phyloP scores from a whole-genome alignment of 1,140 invertebrate genomes.

The Zaprionus vittiger region DNA sequence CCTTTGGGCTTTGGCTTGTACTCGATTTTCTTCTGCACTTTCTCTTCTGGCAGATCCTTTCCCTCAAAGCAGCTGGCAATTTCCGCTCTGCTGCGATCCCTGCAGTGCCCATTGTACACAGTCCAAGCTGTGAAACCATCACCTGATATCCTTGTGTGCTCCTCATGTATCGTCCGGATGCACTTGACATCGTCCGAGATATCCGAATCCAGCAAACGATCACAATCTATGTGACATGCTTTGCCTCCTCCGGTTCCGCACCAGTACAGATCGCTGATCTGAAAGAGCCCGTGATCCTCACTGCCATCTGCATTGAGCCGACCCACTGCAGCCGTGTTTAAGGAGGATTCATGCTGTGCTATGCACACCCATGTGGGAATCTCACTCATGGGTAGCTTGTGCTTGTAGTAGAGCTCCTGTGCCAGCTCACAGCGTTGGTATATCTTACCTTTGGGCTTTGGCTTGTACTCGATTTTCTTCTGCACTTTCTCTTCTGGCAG shows the following conservation, averaged over 20 bases:
- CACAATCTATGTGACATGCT: slow-evolving; percentile 87
- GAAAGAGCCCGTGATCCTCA: slow-evolving; percentile 89
- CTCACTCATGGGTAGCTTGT: slow-evolving; percentile 86
- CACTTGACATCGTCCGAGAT: slow-evolving; percentile 88
- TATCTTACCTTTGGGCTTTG: slow-evolving; percentile 84
- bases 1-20: slow-evolving; percentile 51
- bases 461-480: not conserved
- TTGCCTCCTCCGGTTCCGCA: slow-evolving; percentile 85
- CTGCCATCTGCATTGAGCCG: slow-evolving; percentile 86
- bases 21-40: not conserved
- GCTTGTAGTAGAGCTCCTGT: slow-evolving; percentile 85
- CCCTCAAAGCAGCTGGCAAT: slow-evolving; percentile 60
- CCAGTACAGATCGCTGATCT: slow-evolving; percentile 90
- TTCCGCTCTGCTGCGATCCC: slow-evolving; percentile 42
- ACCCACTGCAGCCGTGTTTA: slow-evolving; percentile 88
- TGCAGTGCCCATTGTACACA: slow-evolving; percentile 52
- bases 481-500: not conserved
- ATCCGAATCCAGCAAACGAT: slow-evolving; percentile 87
- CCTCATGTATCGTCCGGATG: slow-evolving; percentile 86
- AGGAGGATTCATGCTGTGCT: slow-evolving; percentile 88
- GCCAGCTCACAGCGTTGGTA: slow-evolving; percentile 89
- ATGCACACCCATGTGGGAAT: slow-evolving; percentile 91
- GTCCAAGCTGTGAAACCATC: slow-evolving; percentile 90
- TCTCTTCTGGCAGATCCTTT: not conserved
- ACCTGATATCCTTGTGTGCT: slow-evolving; percentile 87